Percentiles rank a stretch among this genome's conserved stretches.
These are phyloP conservation scores for Isoperla grammatica DNA, from an alignment of 2,888 invertebrate genomes.

Conservation along the genomic window DNA sequence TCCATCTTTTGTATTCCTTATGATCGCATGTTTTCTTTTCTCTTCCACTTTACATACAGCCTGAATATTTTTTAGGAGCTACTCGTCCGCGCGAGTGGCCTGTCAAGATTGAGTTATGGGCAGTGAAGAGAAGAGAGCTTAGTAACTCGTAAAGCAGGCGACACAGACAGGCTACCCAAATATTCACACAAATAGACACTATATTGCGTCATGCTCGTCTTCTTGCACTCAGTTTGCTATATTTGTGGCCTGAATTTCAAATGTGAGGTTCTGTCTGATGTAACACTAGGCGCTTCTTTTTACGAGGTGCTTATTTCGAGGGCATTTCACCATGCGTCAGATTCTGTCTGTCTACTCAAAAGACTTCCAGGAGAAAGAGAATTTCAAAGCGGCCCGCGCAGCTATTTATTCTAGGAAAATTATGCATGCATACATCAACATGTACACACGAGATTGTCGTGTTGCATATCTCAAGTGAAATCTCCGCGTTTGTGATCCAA, in stretches of 20 bases:
- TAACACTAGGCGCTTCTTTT: constrained; percentile 18
- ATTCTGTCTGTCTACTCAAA: no score
- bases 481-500: no score
- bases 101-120: constrained; percentile 24
- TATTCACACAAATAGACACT: constrained; percentile 22
- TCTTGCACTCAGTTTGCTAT: background rate
- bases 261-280: constrained; percentile 14
- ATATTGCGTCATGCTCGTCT: constrained; percentile 1
- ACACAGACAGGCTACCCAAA: constrained; percentile 17
- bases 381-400: no score
- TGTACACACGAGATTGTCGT: no score
- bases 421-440: no score
- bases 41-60: constrained; percentile 12
- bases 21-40: constrained; percentile 10
- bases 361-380: no score
- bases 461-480: no score
- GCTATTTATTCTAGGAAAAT: no score
- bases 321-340: background rate
- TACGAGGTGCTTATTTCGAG: constrained; percentile 29
- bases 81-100: constrained; percentile 9
- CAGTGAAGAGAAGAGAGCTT: constrained; percentile 5
- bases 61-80: background rate
- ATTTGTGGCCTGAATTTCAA: constrained; percentile 26
- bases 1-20: constrained; percentile 15
- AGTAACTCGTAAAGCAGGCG: constrained; percentile 15